A percentile compares a stretch with the other conserved stretches of the same genome.
These are phyloP conservation scores for Podarcis muralis DNA, from an alignment of 2,113 vertebrate species.

Conservation along the genomic window DNA sequence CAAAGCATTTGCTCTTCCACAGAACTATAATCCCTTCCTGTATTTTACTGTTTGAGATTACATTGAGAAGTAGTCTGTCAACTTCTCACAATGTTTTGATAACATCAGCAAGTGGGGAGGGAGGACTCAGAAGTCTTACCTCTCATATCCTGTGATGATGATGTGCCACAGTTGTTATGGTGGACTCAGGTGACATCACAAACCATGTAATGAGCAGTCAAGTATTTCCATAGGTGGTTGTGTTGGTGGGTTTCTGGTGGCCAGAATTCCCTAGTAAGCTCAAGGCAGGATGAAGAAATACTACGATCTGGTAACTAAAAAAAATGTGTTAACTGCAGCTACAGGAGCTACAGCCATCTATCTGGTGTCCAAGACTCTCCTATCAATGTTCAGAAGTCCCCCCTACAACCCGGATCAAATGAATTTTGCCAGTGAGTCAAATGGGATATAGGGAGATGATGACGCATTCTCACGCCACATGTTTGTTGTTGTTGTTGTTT, in stretches of 20 bases:
- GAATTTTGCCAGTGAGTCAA: slow-evolving; percentile 63
- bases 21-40: no score
- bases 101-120: not conserved
- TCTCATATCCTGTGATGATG: not conserved
- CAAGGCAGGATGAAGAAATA: slow-evolving; percentile 33
- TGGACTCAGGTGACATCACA: slow-evolving; percentile 30
- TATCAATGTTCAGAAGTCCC: slow-evolving; percentile 39
- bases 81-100: not conserved
- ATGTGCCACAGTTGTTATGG: slow-evolving; percentile 10
- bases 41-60: not conserved
- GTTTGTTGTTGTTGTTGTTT: not conserved
- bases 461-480: not conserved
- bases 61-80: not conserved
- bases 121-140: not conserved
- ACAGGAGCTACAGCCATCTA: slow-evolving; percentile 56
- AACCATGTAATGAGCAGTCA: not conserved
- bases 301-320: slow-evolving; percentile 44
- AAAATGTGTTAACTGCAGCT: slow-evolving; percentile 54
- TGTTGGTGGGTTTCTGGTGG: not conserved
- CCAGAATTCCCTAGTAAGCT: slow-evolving; percentile 34
- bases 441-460: not conserved
- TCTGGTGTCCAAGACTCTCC: slow-evolving; percentile 66
- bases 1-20: not conserved
- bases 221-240: not conserved
- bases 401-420: slow-evolving; percentile 23